Base-by-base conservation (phyloP, 2,797 vertebrate genomes). In the Rhinichthys osculus region DNA sequence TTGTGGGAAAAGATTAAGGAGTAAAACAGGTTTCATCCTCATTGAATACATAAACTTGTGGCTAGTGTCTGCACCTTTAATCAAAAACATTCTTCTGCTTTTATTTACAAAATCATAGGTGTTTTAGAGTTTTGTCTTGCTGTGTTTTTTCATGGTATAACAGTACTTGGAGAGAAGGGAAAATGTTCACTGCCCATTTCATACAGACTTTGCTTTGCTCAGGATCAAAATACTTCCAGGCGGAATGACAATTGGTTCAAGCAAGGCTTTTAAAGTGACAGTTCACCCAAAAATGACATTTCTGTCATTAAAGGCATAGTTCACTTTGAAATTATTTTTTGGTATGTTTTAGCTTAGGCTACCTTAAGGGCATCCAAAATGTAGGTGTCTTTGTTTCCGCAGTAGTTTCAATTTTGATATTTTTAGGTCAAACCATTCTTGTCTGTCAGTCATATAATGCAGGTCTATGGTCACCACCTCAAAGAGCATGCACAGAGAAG, bases 1-100 rank as follows among this genome's bases (percentile, higher is more conserved):
- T 90, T 84, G 82, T 27, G 74, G 21, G 91, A 93, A 90, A 95
- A 92, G 94, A 96, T 96, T 96, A 94, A 52, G 44, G 16, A 74
- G 16, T 10, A 30, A 62, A 78, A 2, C 52, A 10, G 33, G 13
- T 59, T 77, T 40, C 3, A 35, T 57, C 10, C 50, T 23, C 19
- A 50, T 30, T 30, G 11, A 72, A 72, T 71, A 11, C 23, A n/a
- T 64, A 27, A n/a, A 27, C 59, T 14, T 64, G 50, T 77, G 19
- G 44, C 44, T 52, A 3, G 10, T 16, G 44, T 5, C 11, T 42
- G 44, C 19, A 30, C 8, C 27, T 50, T 50, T 52, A 74, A 52
- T 74, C 19, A 30, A 74, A 74, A 10, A 21, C 0, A 21, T 11
- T 33, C 1, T 72, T 27, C 14, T 50, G 16, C 44, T 35, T 14